These are phyloP conservation scores for Drosophila busckii DNA, from an alignment of 1,140 invertebrate genomes.

Conservation along the genomic window DNA sequence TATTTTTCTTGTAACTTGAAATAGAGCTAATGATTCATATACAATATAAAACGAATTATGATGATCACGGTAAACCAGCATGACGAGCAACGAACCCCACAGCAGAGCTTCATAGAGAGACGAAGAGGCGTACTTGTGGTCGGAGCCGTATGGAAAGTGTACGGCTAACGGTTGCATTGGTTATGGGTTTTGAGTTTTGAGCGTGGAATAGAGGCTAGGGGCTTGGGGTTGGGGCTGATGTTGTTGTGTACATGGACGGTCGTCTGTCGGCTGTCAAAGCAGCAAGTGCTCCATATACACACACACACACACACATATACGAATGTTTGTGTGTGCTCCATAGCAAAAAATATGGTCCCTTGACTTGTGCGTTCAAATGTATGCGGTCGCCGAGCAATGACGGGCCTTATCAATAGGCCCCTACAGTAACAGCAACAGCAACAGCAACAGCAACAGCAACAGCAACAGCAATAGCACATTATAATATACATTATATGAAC, in stretches of 20 bases:
- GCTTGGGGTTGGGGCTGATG: background rate
- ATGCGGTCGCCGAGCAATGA: slow-evolving; percentile 54
- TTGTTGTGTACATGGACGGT: slow-evolving; percentile 27
- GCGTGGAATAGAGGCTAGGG: too few relatives aligned
- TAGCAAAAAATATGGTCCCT: slow-evolving; percentile 23
- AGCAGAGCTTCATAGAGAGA: slow-evolving; percentile 30
- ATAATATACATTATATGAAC: slow-evolving; percentile 21
- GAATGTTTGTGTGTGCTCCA: slow-evolving; percentile 5
- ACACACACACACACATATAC: background rate
- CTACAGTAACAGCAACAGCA: slow-evolving; percentile 37
- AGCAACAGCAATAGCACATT: slow-evolving; percentile 26
- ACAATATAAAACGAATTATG: slow-evolving; percentile 31
- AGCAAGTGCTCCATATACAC: slow-evolving; percentile 53
- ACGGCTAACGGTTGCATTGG: background rate
- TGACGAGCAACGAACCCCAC: slow-evolving; percentile 71
- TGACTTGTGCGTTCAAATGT: slow-evolving; percentile 1
- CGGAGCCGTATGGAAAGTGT: background rate
- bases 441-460: slow-evolving; percentile 38
- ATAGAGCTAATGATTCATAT: too few relatives aligned
- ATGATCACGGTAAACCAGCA: slow-evolving; percentile 66
- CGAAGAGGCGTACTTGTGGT: background rate
- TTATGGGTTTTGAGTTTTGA: too few relatives aligned
- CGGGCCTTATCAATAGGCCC: slow-evolving; percentile 53
- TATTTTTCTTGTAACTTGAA: too few relatives aligned
- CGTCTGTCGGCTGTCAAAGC: slow-evolving; percentile 39